Evolutionary conservation across 2,797 vertebrate genomes (phyloP), one percentile per base, ranked within the genome.

Genomic region (Moxostoma hubbsi): DNA sequence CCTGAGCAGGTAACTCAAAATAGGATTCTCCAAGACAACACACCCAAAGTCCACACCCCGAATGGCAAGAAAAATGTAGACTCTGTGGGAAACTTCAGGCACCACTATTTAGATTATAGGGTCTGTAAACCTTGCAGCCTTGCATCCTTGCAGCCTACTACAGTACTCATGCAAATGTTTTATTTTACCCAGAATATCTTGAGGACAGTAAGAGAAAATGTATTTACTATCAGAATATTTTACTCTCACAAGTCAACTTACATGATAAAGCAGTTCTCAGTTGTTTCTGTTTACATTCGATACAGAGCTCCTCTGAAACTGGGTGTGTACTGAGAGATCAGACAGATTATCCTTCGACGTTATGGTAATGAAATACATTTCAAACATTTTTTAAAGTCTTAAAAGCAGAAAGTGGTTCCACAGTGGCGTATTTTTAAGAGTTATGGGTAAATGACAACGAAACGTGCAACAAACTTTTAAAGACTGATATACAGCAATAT

Each of bases 11-110:
- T 68, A 79, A 78, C 9, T 54, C 47, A 81, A 71, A 84, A 75
- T 69, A 74, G 66, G 0, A 85, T 80, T 85, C 77, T 9, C 12
- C 47, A 1, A 65, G 76, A 85, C 85, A 84, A 87, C 89, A 88
- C 89, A 87, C 90, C 90, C 88, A 88, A 68, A 73, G 71, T 70
- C 81, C 81, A 65, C 75, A 72, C 80, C 77, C 83, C 50, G 45
- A 57, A 64, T 80, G 47, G 50, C 63, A 53, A 1, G 66, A 85
- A 73, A 18, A n/a, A 10, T 64, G 15, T n/a, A 61, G 9, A 51
- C 36, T 13, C 11, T 57, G 73, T 66, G 12, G 18, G 13, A 54
- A 50, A 73, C 47, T 49, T 58, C 0, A 9, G 57, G 16, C 55
- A 36, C 12, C 50, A 50, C 2, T 24, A 16, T 59, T 73, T 13